A percentile compares a stretch with the other conserved stretches of the same genome.
phyloP scores from a whole-genome alignment of 2,797 vertebrate species.

The Scyliorhinus canicula region DNA sequence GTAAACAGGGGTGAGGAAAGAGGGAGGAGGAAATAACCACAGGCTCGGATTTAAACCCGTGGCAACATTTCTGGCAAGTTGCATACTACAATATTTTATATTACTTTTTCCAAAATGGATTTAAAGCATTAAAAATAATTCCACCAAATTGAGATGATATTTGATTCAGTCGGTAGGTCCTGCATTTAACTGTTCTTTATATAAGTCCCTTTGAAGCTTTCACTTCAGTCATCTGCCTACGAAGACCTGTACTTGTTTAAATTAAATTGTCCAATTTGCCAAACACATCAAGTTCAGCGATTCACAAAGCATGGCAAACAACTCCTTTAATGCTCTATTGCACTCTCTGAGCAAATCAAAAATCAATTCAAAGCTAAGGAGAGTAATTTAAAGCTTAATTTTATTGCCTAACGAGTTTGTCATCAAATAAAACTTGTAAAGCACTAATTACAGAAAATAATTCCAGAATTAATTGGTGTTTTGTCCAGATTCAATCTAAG shows the following conservation, averaged over 20 bases:
- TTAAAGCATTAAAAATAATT: not conserved
- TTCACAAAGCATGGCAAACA: not conserved
- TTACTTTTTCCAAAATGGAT: not conserved
- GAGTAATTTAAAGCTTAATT: not conserved
- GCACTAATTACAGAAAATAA: not conserved
- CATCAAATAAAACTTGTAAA: not conserved
- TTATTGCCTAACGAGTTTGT: not conserved
- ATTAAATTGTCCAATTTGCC: not conserved
- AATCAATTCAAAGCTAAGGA: not conserved
- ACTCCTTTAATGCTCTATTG: not conserved
- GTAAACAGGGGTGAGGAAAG: not conserved
- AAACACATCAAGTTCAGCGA: not conserved
- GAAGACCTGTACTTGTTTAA: not conserved
- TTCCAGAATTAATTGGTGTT: not conserved
- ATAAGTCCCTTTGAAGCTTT: not conserved
- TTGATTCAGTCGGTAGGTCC: not conserved
- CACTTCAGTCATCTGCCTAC: not conserved
- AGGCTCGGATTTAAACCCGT: not conserved
- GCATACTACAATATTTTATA: not conserved
- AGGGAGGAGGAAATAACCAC: not conserved
- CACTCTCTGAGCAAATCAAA: not conserved
- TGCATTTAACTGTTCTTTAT: not conserved
- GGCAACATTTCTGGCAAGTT: not conserved
- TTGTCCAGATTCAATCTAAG: not conserved
- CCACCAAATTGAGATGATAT: not conserved